Evolutionary conservation across 1,140 invertebrate species (phyloP).

Genomic region (Ips typographus): DNA sequence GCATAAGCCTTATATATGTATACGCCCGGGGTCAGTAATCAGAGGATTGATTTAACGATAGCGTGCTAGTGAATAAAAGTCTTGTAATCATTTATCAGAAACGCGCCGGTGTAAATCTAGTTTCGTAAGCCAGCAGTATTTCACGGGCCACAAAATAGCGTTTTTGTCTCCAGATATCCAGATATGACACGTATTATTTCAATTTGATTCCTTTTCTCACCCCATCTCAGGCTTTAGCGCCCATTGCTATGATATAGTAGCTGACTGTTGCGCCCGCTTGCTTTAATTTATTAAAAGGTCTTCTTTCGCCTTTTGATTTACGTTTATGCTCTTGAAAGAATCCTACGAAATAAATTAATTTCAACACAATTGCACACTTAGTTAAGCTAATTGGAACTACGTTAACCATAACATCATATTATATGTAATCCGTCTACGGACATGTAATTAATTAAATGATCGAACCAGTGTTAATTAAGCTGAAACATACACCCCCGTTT

Average conservation of each 20-base stretch:
- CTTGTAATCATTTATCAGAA: conserved; percentile 26
- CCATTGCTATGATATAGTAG: conserved; percentile 37
- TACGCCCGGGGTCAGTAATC: neutral
- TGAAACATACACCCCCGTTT: conserved; percentile 5
- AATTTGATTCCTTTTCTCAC: conserved; percentile 39
- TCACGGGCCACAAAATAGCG: conserved; percentile 30
- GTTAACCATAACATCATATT: conserved; percentile 16
- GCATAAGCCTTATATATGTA: too few relatives aligned
- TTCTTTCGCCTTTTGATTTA: conserved; percentile 13
- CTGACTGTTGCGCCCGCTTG: conserved; percentile 35
- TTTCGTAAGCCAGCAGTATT: conserved; percentile 25
- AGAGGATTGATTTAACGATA: conserved; percentile 12
- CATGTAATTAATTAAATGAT: conserved; percentile 24
- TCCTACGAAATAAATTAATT: neutral
- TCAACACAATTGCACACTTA: neutral
- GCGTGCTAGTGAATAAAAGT: conserved; percentile 18
- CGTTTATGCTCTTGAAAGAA: neutral
- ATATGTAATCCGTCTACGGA: conserved; percentile 21
- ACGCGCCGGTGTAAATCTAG: conserved; percentile 22
- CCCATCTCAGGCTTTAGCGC: conserved; percentile 31
- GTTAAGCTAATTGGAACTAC: conserved; percentile 26
- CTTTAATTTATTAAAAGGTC: conserved; percentile 36
- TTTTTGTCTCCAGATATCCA: conserved; percentile 27
- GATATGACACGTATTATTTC: conserved; percentile 39
- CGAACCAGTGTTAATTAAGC: conserved; percentile 31